Evolutionary conservation across 37 sponge, comb jelly and placozoan genomes (phyloP), one percentile per base, ranked within the genome.

Genomic region (Axinella damicornis): DNA sequence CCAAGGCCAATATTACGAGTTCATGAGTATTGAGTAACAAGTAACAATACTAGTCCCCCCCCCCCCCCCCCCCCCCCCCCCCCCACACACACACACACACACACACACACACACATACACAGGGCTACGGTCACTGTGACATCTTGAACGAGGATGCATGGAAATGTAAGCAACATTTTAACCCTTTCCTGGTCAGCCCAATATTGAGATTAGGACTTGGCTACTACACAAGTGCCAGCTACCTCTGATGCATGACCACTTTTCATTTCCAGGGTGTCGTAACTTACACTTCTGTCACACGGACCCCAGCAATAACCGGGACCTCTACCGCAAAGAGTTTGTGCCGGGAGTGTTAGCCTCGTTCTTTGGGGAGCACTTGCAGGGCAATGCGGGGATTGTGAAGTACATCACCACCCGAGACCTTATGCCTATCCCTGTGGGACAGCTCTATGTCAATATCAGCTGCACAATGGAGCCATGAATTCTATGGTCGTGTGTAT

Each of bases 101-200:
- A 69, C 70, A 69, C 70, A 69, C 70, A 69, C 70, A 69, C 35
- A 73, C 53, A 46, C 46, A 25, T 20, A 60, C 39, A 27, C 30
- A 89, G 85, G 79, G 73, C 2, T 89, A 68, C 83, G 90, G 90
- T 25, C 90, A 89, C 57, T 89, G 90, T 78, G 90, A 83, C 65
- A 89, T 89, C n/a, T 65, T 89, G 21, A 78, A 83, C 73, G 85
- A 89, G 31, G 25, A 17, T 53, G 84, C 75, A 2, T 89, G 90
- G 90, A 74, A 83, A 37, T 0, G 90, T 89, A 61, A 83, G 84
- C 61, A 36, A 9, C 46, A 46, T 46, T n/a, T n/a, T n/a, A n/a
- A n/a, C n/a, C n/a, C n/a, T n/a, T n/a, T n/a, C n/a, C n/a, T n/a
- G n/a, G n/a, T n/a, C n/a, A n/a, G n/a, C n/a, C n/a, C n/a, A n/a